Conservation (phyloP, 2,113 vertebrate species). For the Plotosus lineatus region DNA sequence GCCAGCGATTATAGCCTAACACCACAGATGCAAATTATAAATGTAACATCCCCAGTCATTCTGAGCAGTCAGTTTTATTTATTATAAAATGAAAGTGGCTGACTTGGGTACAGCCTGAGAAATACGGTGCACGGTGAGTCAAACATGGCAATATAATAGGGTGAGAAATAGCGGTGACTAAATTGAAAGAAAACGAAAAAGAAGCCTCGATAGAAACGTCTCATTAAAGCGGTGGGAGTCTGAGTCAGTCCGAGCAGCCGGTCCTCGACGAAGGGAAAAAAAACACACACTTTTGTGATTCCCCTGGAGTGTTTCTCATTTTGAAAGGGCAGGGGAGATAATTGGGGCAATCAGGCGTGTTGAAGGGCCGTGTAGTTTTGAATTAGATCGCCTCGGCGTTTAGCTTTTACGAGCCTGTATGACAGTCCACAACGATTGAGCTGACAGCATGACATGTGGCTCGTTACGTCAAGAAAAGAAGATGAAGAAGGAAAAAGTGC, state of each 20-base stretch:
- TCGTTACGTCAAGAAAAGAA: neutral
- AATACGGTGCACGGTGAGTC: neutral
- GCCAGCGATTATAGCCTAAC: neutral
- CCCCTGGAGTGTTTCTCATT: slow-evolving; percentile 48
- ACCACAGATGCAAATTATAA: neutral
- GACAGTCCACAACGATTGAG: neutral
- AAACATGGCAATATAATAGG: neutral
- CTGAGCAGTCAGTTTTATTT: neutral
- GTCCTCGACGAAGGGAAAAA: neutral
- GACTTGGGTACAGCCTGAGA: neutral
- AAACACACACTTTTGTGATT: neutral
- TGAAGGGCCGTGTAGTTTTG: slow-evolving; percentile 32
- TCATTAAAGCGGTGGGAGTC: neutral
- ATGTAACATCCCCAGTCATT: neutral
- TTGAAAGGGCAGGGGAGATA: slow-evolving; percentile 31
- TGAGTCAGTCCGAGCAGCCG: neutral
- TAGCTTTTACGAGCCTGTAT: slow-evolving; percentile 42
- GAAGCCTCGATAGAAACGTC: neutral
- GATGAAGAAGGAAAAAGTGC: neutral
- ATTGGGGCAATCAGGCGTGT: slow-evolving; percentile 42
- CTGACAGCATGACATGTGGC: slow-evolving; percentile 44
- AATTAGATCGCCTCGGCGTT: slow-evolving; percentile 45
- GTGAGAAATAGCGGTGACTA: neutral
- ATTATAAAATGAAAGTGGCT: too few species aligned
- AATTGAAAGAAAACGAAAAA: neutral